Evolutionary conservation across 2,888 invertebrate genomes (phyloP), one percentile per base, ranked within the genome.

Genomic region (Pseudococcus longispinus): DNA sequence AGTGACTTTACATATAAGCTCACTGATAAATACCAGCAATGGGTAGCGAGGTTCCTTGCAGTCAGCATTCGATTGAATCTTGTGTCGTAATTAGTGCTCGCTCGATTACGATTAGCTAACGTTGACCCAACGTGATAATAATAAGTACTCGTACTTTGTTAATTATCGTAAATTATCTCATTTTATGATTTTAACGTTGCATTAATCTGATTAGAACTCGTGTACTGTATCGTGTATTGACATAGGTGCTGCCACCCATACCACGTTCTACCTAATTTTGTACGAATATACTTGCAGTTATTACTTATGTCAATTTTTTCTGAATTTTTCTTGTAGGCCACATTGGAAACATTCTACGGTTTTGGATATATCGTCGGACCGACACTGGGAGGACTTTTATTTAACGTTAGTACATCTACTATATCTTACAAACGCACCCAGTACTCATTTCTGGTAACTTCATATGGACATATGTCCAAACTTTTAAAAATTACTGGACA

Each of bases 311-410:
- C n/a, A n/a, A n/a, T 51, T n/a, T n/a, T n/a, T n/a, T 51, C n/a
- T 51, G 5, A 51, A 51, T 18, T 65, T 26, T 70, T 29, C 29
- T 29, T 26, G 2, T 55, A 91, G 91, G 90, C 91, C n/a, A 90
- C 90, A 32, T 89, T 91, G 88, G 91, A 91, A 88, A 90, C 90
- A 29, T 91, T 90, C 87, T 91, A 91, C 88, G 91, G 91, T 5
- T 88, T 91, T 11, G 91, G 91, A n/a, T 90, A 90, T 88, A 91
- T 91, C 84, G 89, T 90, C n/a, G 91, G 91, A 0, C 91, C 91
- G 5, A 90, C 90, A 0, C 86, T 91, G 26, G 91, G 91, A 4
- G 91, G 91, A 20, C 85, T 90, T 8, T 88, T 91, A 20, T 91
- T 89, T 88, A 88, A 90, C 23, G 90, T 91, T 89, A 89, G 89